Evolutionary conservation across 2,113 vertebrate species (phyloP).

Genomic region (Strix uralensis): DNA sequence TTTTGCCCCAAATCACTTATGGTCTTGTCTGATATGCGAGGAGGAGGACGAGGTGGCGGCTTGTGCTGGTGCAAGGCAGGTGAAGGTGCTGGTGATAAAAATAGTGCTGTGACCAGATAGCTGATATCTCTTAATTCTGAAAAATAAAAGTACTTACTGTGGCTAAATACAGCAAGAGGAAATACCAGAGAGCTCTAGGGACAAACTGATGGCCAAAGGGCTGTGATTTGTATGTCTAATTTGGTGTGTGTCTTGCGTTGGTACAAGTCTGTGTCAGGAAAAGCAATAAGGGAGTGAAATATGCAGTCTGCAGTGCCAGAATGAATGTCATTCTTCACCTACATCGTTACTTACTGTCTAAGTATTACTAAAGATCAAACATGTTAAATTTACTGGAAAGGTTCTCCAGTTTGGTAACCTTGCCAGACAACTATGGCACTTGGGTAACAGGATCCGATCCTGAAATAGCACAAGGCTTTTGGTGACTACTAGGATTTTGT

Average conservation of each 20-base stretch:
- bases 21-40: accelerated
- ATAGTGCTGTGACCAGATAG: background rate
- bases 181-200: background rate
- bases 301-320: background rate
- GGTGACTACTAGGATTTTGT: background rate
- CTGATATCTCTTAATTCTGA: background rate
- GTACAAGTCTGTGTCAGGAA: background rate
- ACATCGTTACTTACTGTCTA: background rate
- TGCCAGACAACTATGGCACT: too few relatives aligned
- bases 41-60: background rate
- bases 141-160: background rate
- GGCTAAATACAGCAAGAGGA: background rate
- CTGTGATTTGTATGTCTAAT: background rate
- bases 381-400: background rate
- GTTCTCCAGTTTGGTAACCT: background rate
- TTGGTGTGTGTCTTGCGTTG: background rate
- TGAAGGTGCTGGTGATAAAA: background rate
- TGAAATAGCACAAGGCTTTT: background rate
- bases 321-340: accelerated
- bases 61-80: background rate
- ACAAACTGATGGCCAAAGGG: background rate
- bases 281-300: background rate
- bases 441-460: background rate
- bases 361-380: background rate
- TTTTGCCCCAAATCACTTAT: background rate